A percentile compares a stretch with the other conserved stretches of the same genome.
These are phyloP conservation scores for Heliconius ethilla DNA, from an alignment of 2,888 invertebrate genomes.

Conservation along the genomic window DNA sequence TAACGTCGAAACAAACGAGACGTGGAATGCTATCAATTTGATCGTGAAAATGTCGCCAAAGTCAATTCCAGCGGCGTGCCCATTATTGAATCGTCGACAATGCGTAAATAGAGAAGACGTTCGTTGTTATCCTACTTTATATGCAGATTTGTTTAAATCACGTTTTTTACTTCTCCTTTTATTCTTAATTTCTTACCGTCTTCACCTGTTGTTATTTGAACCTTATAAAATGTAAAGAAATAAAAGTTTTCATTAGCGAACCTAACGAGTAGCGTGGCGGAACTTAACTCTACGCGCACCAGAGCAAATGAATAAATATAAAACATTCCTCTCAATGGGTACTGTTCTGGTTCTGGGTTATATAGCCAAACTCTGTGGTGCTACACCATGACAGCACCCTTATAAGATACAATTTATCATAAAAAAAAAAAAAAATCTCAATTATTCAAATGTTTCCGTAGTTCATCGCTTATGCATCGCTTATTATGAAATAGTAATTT, in stretches of 20 bases:
- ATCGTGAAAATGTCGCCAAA: slow-evolving; percentile 36
- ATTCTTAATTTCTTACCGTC: background rate
- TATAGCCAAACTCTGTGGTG: too few relatives aligned
- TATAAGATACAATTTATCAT: too few relatives aligned
- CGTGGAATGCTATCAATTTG: slow-evolving; percentile 35
- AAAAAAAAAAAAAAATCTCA: too few relatives aligned
- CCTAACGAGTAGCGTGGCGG: background rate
- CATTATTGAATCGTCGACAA: slow-evolving; percentile 26
- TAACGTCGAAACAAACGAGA: slow-evolving; percentile 36
- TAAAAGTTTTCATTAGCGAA: too few relatives aligned
- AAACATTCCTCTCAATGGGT: too few relatives aligned
- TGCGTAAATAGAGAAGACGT: slow-evolving; percentile 23
- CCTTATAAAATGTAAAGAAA: too few relatives aligned
- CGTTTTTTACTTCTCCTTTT: background rate
- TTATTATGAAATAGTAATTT: slow-evolving; percentile 5
- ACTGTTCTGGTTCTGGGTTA: too few relatives aligned
- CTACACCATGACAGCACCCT: too few relatives aligned
- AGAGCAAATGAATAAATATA: too few relatives aligned
- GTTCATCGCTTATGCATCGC: background rate
- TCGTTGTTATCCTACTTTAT: slow-evolving; percentile 26
- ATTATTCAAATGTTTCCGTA: background rate
- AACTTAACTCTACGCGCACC: background rate
- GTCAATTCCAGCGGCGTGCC: slow-evolving; percentile 26
- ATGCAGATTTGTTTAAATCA: slow-evolving; percentile 15
- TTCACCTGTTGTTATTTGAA: background rate